Conservation (phyloP, 2,113 vertebrate genomes). For the Pygoscelis antarcticus region DNA sequence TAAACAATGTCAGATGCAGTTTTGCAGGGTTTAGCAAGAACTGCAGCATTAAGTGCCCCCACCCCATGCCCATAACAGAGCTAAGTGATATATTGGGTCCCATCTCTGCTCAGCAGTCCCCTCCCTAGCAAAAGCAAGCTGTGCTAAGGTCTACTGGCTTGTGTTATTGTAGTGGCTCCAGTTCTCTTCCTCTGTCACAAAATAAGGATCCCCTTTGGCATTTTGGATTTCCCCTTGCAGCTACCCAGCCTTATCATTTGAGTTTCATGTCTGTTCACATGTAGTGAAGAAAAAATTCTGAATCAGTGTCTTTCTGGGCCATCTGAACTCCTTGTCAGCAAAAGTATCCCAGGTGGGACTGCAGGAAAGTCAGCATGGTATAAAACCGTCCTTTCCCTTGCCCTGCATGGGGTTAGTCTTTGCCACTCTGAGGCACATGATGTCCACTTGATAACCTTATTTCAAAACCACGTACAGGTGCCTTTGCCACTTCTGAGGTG, state of each 20-base stretch:
- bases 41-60: neutral
- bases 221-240: neutral
- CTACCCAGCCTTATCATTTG: neutral
- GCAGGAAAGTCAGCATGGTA: neutral
- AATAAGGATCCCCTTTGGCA: neutral
- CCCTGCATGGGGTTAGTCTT: neutral
- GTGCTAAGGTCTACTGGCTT: neutral
- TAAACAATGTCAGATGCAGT: neutral
- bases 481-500: neutral
- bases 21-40: constrained; percentile 28
- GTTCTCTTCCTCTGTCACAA: neutral
- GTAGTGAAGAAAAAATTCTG: neutral
- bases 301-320: neutral
- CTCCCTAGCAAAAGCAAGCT: neutral
- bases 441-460: neutral
- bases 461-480: neutral
- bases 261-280: neutral
- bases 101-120: neutral
- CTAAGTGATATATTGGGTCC: neutral
- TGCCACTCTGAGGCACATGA: neutral
- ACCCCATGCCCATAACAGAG: neutral
- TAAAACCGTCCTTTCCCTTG: neutral
- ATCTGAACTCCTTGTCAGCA: neutral
- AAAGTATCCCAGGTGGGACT: neutral
- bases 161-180: neutral